Base-by-base conservation (phyloP, 2,797 vertebrate species). In the Buphagus erythrorhynchus region DNA sequence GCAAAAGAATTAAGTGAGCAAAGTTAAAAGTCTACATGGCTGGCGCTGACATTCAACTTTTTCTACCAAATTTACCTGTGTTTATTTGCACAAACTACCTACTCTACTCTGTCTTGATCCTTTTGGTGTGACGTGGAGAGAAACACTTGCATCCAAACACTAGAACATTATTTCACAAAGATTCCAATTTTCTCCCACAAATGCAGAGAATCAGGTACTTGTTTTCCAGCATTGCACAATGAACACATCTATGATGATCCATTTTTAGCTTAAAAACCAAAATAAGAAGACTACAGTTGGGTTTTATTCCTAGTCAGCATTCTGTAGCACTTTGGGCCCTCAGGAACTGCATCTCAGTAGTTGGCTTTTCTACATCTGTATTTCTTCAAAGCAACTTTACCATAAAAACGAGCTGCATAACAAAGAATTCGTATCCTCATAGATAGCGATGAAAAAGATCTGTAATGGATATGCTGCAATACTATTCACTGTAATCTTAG, bases 281-380 rank as follows among this genome's bases (percentile, higher is more conserved):
- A 31, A n/a, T 17, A 46, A 18, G 33, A 61, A 0, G 2, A 29
- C 6, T 29, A 66, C 1, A 1, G 9, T 7, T 65, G 24, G 7
- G 11, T 59, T 77, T 89, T 63, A 28, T 71, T 25, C 45, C 31
- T 49, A 68, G 38, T 54, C 73, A 90, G 61, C n/a, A 35, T 63
- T 45, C 52, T 59, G 36, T 28, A 75, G 26, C 8, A 73, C 35
- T 75, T 61, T 4, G 12, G 19, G 40, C 36, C 43, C 33, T 69
- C 31, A 49, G 38, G 35, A 88, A 29, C 42, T 38, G 63, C 21
- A 59, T n/a, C 48, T 67, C 7, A 57, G 36, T 20, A 73, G 10
- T 0, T 71, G 28, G 20, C 33, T 91, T 42, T 79, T 85, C 77
- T 38, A 54, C 14, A 67, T 22, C 40, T 67, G 18, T 45, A 59